Base-by-base conservation (phyloP, 2,113 vertebrate genomes). In the Pelobates fuscus region DNA sequence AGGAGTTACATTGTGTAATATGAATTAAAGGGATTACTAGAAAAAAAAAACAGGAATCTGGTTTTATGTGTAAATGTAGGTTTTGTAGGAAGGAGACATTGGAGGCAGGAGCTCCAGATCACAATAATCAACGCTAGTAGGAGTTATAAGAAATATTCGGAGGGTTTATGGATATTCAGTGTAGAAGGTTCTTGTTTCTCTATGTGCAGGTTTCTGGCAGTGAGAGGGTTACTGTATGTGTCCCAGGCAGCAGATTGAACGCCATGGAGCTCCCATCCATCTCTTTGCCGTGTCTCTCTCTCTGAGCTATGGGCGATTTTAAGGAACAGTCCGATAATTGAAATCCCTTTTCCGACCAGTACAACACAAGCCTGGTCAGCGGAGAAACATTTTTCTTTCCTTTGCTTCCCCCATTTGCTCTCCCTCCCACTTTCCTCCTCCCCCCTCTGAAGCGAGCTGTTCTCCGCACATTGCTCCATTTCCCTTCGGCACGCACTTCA, bases 311-410 rank as follows among this genome's bases (percentile, higher is more conserved):
- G 77, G 78, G 66, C 44, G 72, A 62, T 76, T 55, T 43, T 54
- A 58, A 24, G 49, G 74, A 71, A 76, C 55, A 63, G 70, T 64
- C 67, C 79, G 59, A 77, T 83, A 79, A 83, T 80, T 83, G 75
- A 83, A 81, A 81, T 81, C 78, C 64, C 58, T 77, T n/a, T 63
- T 66, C 52, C 66, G 27, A 43, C 77, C 78, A 37, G 60, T 62
- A 62, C 44, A 65, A 57, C 70, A 37, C 73, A 67, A 59, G 63
- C 68, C 80, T 60, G 77, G 80, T 79, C 82, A 81, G 77, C 77
- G 77, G 63, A 76, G 80, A 65, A 71, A 80, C 76, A 78, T 80
- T 81, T 78, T 81, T 77, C 80, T 78, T 80, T 76, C 60, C 55
- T 6, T 3, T 21, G 5, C 5, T 6, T 43, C 32, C 20, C 32